Base-by-base conservation (phyloP, 1,140 invertebrate genomes). In the Nasonia vitripennis region DNA sequence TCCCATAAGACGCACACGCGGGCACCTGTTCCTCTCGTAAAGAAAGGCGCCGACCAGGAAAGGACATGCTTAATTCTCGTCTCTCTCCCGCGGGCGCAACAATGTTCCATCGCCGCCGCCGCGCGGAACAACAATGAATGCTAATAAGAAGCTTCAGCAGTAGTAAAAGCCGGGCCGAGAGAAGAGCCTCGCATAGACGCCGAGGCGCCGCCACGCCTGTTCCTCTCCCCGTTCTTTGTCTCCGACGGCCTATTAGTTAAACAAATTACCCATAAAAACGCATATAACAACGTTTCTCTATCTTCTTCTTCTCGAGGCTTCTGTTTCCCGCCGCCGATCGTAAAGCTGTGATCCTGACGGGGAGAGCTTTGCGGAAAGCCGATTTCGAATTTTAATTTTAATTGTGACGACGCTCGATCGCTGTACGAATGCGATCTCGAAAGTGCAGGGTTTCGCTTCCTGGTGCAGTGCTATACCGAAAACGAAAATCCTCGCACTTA, bases 231-330 rank as follows among this genome's bases (percentile, higher is more conserved):
- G 74, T 74, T 68, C 90, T 91, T 91, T 92, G 89, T 91, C 90
- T 89, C 89, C 87, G 85, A 86, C 86, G 87, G 83, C 80, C 89
- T 91, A 90, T 91, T 92, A 89, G 89, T 91, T 91, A 91, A 88
- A 90, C 90, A 91, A 92, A 92, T 91, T 91, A 91, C 86, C 86
- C 86, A 88, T 89, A 91, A 91, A 92, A 92, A 90, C 88, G 85
- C 84, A 81, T 27, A 1, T 17, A 51, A 12, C 10, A 68, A 14
- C 5, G 5, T 71, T 84, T 48, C 51, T 74, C 78, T 81, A 84
- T 27, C 31, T 27, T 27, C 27, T 27, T 27, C 27, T 34, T 74
- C 31, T 79, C 37, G 86, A 23, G n/a, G 17, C 17, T 51, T 78
- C 41, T 17, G 67, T 68, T 71, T 51, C 37, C 48, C 41, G 37